Evolutionary conservation across 2,888 invertebrate species (phyloP), one percentile per base, ranked within the genome.

Genomic region (Mactromeris polynyma): DNA sequence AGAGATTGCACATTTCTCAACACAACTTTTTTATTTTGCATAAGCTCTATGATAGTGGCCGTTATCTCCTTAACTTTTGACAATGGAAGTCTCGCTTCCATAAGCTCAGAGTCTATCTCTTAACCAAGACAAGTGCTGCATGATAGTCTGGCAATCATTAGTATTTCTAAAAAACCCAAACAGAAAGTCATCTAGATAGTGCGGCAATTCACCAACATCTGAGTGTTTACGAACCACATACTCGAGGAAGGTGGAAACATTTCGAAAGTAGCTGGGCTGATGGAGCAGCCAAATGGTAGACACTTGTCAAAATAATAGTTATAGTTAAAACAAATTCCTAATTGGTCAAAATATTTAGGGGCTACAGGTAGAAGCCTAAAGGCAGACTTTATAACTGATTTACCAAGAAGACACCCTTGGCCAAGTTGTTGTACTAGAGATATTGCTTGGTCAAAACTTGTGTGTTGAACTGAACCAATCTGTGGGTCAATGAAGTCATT

Each of bases 141-240:
- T 69, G 1, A 82, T 69, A 19, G n/a, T 26, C 21, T 19, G 9
- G 54, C 83, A 88, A 2, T 85, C 42, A 6, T 78, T 40, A 0
- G 84, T 81, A 21, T 17, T 26, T 33, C 33, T 51, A 17, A 54
- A 31, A 0, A 86, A 83, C 9, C 81, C 81, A 78, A 87, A 42
- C 11, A 79, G 58, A n/a, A 90, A 84, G 84, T 85, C 90, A 88
- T 88, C 85, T 4, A 88, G 46, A 83, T 88, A 90, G 38, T 88
- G 86, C 17, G 79, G 19, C n/a, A 85, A 3, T 21, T 69, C n/a
- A 2, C 69, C 83, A 14, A n/a, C 73, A 4, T 21, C 42, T 31
- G 40, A 4, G 21, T 33, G 21, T 1, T n/a, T 26, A 7, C 31
- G 31, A 2, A 73, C 69, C 4, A 0, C 1, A 14, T 2, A 69